A percentile compares a stretch with the other conserved stretches of the same genome.
These are phyloP conservation scores for Sesamia nonagrioides DNA, from an alignment of 1,140 invertebrate species.

Conservation along the genomic window DNA sequence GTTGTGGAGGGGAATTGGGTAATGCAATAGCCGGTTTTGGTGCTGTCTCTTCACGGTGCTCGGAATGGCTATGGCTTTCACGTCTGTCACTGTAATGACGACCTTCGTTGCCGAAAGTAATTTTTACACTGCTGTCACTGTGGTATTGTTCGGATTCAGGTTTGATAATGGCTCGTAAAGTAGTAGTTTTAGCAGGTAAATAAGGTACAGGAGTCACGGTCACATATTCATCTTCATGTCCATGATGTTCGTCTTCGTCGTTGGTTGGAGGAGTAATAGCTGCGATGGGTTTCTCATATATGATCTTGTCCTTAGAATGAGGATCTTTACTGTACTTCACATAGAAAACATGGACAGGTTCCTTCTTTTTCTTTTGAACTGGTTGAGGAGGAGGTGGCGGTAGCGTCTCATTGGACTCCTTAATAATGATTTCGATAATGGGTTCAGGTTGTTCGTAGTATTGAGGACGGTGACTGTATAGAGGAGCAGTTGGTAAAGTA, in stretches of 20 bases:
- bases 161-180: constrained; percentile 93
- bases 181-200: constrained; percentile 90
- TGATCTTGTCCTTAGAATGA: constrained; percentile 90
- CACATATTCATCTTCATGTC: constrained; percentile 82
- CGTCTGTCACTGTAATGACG: constrained; percentile 86
- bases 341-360: constrained; percentile 96
- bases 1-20: constrained; percentile 24
- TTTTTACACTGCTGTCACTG: constrained; percentile 91
- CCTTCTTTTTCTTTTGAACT: constrained; percentile 90
- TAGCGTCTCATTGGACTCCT: constrained; percentile 94
- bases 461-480: constrained; percentile 87
- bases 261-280: constrained; percentile 91
- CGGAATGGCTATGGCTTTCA: constrained; percentile 85
- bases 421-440: constrained; percentile 96
- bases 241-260: constrained; percentile 88
- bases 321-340: constrained; percentile 95
- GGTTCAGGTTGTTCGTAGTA: constrained; percentile 94
- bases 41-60: constrained; percentile 88
- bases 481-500: constrained; percentile 82
- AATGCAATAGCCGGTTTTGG: constrained; percentile 88
- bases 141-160: constrained; percentile 94
- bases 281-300: constrained; percentile 93
- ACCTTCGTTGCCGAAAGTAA: constrained; percentile 91
- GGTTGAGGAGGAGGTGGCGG: constrained; percentile 90
- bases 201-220: constrained; percentile 83